phyloP scores from a whole-genome alignment of 2,113 vertebrate species.

The Orthonyx spaldingii region DNA sequence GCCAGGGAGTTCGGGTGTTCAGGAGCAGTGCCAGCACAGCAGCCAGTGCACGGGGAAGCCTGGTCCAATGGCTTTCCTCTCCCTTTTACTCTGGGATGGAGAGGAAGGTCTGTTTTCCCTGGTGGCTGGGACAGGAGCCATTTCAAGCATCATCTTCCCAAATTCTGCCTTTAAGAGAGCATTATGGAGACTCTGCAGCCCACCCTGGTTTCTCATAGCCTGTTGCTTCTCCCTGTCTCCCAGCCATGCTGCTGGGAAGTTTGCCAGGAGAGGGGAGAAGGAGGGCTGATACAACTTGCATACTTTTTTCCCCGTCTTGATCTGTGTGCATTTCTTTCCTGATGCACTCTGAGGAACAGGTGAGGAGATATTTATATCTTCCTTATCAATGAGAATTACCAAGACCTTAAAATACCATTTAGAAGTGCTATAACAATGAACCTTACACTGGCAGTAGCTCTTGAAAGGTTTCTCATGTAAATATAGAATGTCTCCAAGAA shows the following conservation, averaged over 20 bases:
- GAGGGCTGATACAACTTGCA: not conserved
- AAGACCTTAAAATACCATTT: slow-evolving; percentile 4
- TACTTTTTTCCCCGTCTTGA: not conserved
- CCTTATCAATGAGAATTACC: not conserved
- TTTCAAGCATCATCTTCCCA: not conserved
- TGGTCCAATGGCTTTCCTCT: not conserved
- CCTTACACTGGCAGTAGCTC: not conserved
- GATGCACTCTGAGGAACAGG: not conserved
- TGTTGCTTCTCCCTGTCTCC: not conserved
- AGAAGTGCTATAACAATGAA: not conserved
- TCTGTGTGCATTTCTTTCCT: not conserved
- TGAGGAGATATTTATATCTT: not conserved
- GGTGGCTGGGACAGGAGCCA: not conserved
- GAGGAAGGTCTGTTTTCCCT: not conserved
- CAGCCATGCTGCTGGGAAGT: not conserved
- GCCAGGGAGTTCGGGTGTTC: not conserved
- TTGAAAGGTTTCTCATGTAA: not conserved
- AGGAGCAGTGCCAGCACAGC: not conserved
- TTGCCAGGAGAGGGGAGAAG: not conserved
- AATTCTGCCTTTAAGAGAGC: not conserved
- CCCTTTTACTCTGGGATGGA: not conserved
- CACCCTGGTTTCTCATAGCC: not conserved
- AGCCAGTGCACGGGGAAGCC: accelerated
- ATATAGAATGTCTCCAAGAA: not conserved
- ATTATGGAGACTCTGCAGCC: not conserved